Percentiles rank a stretch among this genome's conserved stretches.
These are phyloP conservation scores for Pituophis catenifer DNA, from an alignment of 2,113 vertebrate species.

Conservation along the genomic window DNA sequence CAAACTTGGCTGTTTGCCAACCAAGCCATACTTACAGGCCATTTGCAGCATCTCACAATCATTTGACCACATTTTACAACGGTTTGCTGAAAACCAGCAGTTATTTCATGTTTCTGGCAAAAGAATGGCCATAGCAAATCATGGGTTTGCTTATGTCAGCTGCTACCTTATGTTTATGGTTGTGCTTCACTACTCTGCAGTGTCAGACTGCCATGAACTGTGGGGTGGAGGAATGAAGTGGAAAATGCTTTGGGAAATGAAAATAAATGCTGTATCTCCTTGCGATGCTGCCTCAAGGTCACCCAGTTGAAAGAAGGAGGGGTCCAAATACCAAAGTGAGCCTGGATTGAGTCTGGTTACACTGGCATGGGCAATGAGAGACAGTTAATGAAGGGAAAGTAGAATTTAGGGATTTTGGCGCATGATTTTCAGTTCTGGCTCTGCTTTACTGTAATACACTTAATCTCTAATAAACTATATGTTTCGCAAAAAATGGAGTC, in stretches of 20 bases:
- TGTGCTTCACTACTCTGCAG: not conserved
- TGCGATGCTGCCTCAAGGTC: not conserved
- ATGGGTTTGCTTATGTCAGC: not conserved
- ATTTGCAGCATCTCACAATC: not conserved
- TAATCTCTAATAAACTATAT: not conserved
- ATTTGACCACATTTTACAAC: not conserved
- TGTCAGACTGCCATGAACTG: not conserved
- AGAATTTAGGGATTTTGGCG: not conserved
- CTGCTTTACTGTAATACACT: not conserved
- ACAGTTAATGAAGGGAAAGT: not conserved
- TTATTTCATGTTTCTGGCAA: not conserved
- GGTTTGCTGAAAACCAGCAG: not conserved
- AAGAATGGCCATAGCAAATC: not conserved
- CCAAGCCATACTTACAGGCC: not conserved
- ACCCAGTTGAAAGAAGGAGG: not conserved
- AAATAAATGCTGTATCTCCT: not conserved
- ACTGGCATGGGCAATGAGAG: not conserved
- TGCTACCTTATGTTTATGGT: not conserved
- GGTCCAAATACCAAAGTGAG: not conserved
- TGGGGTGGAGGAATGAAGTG: not conserved
- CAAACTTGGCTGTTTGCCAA: not conserved
- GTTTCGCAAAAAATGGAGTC: not conserved
- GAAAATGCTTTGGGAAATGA: not conserved
- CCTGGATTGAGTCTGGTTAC: not conserved
- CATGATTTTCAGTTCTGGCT: not conserved